Percentiles rank a stretch among this genome's conserved stretches.
These are phyloP conservation scores for Capitella teleta DNA, from an alignment of 1,140 invertebrate species.

Conservation along the genomic window DNA sequence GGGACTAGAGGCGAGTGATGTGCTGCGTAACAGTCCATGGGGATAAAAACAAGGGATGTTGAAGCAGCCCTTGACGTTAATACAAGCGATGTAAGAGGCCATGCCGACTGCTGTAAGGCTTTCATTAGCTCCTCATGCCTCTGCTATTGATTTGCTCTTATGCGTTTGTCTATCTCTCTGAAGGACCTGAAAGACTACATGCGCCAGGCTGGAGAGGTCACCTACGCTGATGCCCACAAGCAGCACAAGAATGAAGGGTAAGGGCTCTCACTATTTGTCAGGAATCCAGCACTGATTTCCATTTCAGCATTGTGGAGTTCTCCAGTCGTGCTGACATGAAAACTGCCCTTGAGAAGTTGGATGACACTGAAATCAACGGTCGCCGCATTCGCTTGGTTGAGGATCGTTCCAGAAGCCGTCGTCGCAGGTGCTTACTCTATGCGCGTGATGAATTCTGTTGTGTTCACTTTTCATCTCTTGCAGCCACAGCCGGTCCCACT, in stretches of 20 bases:
- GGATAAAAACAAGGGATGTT: too few species aligned
- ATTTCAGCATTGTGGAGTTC: constrained; percentile 39
- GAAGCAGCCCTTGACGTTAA: too few species aligned
- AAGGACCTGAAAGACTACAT: constrained; percentile 99
- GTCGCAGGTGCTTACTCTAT: constrained; percentile 40
- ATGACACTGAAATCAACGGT: constrained; percentile 79
- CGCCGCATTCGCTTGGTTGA: constrained; percentile 73
- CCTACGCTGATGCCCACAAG: constrained; percentile 97
- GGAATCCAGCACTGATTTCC: too few species aligned
- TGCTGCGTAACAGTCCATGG: too few species aligned
- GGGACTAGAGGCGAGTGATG: too few species aligned
- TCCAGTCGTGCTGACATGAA: constrained; percentile 69
- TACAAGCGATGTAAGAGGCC: too few species aligned
- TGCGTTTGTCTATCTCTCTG: too few species aligned
- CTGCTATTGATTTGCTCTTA: background rate
- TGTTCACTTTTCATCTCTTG: background rate
- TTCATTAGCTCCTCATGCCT: too few species aligned
- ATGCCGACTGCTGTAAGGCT: too few species aligned
- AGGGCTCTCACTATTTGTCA: constrained; percentile 39
- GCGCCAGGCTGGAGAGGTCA: constrained; percentile 97
- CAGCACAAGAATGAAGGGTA: constrained; percentile 93
- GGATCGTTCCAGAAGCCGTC: constrained; percentile 57
- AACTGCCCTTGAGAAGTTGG: constrained; percentile 87
- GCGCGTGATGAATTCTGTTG: too few species aligned
- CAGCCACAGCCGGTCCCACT: background rate